A percentile compares a stretch with the other conserved stretches of the same genome.
phyloP scores from a whole-genome alignment of 2,113 vertebrate species.

The Oreotrochilus melanogaster region DNA sequence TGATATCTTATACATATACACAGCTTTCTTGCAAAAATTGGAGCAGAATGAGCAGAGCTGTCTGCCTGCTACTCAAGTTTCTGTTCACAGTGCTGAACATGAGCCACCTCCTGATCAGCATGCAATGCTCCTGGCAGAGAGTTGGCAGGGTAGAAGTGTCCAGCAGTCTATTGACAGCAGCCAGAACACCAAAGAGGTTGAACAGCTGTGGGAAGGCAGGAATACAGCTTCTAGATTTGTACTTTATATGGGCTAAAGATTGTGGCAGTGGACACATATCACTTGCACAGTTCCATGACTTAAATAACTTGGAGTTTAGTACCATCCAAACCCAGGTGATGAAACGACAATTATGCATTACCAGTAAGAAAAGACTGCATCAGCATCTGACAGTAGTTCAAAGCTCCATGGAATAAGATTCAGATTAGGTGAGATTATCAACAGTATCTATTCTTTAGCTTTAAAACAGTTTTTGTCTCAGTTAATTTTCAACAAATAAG shows the following conservation, averaged over 20 bases:
- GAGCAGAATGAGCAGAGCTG: too few relatives aligned
- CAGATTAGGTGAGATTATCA: background rate
- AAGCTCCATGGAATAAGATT: background rate
- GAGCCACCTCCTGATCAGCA: too few relatives aligned
- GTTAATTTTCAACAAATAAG: background rate
- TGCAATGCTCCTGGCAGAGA: too few relatives aligned
- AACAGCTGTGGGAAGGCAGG: background rate
- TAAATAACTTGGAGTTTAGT: background rate
- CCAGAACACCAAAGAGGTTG: background rate
- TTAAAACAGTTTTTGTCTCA: background rate
- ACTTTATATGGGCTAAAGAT: background rate
- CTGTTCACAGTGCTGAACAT: too few relatives aligned
- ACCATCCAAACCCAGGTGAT: background rate
- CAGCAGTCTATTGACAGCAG: too few relatives aligned
- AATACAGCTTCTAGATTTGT: background rate
- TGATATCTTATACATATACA: too few relatives aligned
- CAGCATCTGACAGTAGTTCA: background rate
- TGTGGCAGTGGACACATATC: background rate
- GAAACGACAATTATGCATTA: background rate
- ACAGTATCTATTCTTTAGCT: background rate
- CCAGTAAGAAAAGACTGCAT: background rate
- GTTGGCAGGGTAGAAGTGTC: too few relatives aligned
- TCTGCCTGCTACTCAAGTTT: too few relatives aligned
- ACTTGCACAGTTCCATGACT: background rate
- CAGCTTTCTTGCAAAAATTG: too few relatives aligned